Conservation (phyloP, 2,113 vertebrate species). For the Dunckerocampus dactyliophorus region DNA sequence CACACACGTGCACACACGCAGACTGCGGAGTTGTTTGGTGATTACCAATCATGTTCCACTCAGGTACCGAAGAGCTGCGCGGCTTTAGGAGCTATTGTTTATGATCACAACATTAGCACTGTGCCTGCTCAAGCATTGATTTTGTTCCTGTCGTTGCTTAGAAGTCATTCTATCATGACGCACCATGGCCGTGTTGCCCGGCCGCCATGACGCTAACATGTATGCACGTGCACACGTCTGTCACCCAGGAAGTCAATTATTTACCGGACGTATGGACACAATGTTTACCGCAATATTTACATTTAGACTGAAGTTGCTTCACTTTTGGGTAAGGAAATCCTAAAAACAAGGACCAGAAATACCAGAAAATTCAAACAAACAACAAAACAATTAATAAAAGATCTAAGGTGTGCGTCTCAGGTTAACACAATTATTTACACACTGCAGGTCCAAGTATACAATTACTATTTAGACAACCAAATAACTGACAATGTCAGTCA, state of each 20-base stretch:
- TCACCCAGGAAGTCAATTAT: neutral
- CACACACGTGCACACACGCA: too few relatives aligned
- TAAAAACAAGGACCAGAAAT: too few relatives aligned
- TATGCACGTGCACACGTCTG: constrained; percentile 7
- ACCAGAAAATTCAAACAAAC: too few relatives aligned
- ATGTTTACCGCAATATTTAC: neutral
- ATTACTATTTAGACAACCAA: too few relatives aligned
- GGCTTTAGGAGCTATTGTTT: constrained; percentile 45
- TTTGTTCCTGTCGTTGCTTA: constrained; percentile 16
- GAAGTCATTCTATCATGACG: constrained; percentile 15
- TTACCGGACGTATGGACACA: neutral
- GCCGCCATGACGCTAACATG: neutral
- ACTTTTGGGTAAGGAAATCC: neutral
- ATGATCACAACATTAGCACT: constrained; percentile 51
- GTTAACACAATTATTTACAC: too few relatives aligned
- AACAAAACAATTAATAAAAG: too few relatives aligned
- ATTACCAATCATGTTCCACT: constrained; percentile 63
- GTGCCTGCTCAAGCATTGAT: constrained; percentile 47
- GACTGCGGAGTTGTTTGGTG: constrained; percentile 21
- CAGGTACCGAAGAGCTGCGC: constrained; percentile 32
- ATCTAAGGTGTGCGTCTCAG: too few relatives aligned
- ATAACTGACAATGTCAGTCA: too few relatives aligned
- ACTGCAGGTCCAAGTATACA: too few relatives aligned
- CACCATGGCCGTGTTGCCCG: too few relatives aligned
- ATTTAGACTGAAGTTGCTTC: neutral